Evolutionary conservation across 2,113 vertebrate genomes (phyloP).

Genomic region (Callocephalon fimbriatum): DNA sequence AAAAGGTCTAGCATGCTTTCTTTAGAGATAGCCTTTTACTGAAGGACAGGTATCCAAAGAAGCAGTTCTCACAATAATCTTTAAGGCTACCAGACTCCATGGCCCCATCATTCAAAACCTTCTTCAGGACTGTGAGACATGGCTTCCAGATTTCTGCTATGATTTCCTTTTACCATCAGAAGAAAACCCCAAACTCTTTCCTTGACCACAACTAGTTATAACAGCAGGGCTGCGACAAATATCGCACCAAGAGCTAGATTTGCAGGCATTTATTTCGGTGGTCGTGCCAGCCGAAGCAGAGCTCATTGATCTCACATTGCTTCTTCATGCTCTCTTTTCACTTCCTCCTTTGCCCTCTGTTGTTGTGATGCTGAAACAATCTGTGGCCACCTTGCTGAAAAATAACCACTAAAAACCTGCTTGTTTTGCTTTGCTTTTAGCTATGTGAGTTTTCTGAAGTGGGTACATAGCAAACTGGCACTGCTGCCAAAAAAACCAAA

Average conservation of each 20-base stretch:
- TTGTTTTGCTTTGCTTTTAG: slow-evolving; percentile 11
- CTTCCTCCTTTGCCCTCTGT: not conserved
- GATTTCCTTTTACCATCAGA: not conserved
- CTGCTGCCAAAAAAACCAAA: not conserved
- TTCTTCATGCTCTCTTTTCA: not conserved
- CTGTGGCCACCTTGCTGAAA: not conserved
- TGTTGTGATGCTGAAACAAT: not conserved
- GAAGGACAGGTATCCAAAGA: not conserved
- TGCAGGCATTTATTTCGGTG: not conserved
- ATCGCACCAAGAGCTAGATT: not conserved
- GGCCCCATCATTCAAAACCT: not conserved
- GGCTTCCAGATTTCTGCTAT: not conserved
- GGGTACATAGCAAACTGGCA: not conserved
- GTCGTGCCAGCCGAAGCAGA: not conserved
- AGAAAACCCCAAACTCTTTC: not conserved
- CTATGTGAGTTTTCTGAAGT: not conserved
- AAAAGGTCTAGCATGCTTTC: not conserved
- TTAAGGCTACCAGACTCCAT: not conserved
- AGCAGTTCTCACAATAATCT: not conserved
- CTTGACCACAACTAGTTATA: not conserved
- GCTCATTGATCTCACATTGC: not conserved
- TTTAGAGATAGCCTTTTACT: not conserved
- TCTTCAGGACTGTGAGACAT: not conserved
- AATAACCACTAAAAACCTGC: not conserved
- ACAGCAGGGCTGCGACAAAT: not conserved